phyloP scores from a whole-genome alignment of 1,140 invertebrate genomes.

The Drosophila kurseongensis region DNA sequence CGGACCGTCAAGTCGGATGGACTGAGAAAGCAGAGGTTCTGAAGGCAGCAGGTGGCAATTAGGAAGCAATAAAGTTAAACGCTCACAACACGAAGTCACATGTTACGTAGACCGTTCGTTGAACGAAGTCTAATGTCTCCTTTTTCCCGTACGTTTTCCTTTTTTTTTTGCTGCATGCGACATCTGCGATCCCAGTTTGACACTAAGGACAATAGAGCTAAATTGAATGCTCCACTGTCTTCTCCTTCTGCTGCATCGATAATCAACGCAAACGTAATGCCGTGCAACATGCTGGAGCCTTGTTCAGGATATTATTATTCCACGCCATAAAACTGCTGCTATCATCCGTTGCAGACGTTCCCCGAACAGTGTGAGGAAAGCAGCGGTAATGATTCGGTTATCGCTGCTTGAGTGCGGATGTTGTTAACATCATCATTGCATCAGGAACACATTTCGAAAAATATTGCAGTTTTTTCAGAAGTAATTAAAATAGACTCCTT shows the following conservation, averaged over 20 bases:
- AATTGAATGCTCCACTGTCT: slow-evolving; percentile 62
- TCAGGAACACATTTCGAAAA: slow-evolving; percentile 21
- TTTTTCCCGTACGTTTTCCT: background rate
- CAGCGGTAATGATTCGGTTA: slow-evolving; percentile 37
- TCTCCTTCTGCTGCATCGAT: slow-evolving; percentile 30
- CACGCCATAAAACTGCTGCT: slow-evolving; percentile 24
- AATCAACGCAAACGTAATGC: slow-evolving; percentile 48
- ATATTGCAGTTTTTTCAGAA: background rate
- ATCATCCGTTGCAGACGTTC: slow-evolving; percentile 32
- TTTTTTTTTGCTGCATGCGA: slow-evolving; percentile 56
- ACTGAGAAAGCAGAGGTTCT: slow-evolving; percentile 1
- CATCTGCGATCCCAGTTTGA: slow-evolving; percentile 55
- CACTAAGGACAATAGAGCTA: slow-evolving; percentile 55
- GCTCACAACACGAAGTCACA: slow-evolving; percentile 47
- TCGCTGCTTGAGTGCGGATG: slow-evolving; percentile 44
- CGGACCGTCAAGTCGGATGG: slow-evolving; percentile 22
- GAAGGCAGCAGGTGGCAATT: slow-evolving; percentile 47
- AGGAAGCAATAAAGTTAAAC: slow-evolving; percentile 74
- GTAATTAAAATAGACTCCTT: background rate
- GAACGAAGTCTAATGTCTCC: slow-evolving; percentile 16
- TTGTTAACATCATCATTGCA: slow-evolving; percentile 45
- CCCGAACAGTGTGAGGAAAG: slow-evolving; percentile 6
- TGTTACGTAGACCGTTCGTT: slow-evolving; percentile 42
- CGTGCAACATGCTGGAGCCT: slow-evolving; percentile 71
- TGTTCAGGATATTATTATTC: slow-evolving; percentile 76